These are phyloP conservation scores for Electrona antarctica DNA, from an alignment of 2,113 vertebrate species.

Conservation along the genomic window DNA sequence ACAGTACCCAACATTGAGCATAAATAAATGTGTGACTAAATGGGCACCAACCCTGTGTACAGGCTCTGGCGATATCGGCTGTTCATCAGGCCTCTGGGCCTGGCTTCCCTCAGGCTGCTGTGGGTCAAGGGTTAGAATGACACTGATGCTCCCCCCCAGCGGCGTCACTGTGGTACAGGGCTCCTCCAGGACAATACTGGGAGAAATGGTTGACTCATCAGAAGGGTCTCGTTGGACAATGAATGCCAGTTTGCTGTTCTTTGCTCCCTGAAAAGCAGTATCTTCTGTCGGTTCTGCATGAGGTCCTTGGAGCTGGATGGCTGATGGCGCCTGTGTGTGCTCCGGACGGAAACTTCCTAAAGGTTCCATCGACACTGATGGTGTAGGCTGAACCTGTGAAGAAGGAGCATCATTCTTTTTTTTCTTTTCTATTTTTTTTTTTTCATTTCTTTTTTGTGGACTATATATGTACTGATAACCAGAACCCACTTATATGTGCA, in stretches of 20 bases:
- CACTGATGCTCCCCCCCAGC: slow-evolving; percentile 69
- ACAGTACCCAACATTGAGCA: too few species aligned
- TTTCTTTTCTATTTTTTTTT: not conserved
- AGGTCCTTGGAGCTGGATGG: not conserved
- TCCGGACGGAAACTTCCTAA: not conserved
- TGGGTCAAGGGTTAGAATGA: slow-evolving; percentile 77
- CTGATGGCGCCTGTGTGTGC: not conserved
- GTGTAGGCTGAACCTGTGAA: not conserved
- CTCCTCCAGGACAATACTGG: slow-evolving; percentile 53
- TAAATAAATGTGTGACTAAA: too few species aligned
- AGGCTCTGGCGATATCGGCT: slow-evolving; percentile 32
- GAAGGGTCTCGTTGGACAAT: not conserved
- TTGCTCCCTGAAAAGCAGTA: not conserved
- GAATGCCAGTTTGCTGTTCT: not conserved
- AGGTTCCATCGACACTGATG: not conserved
- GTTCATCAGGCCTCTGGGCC: not conserved
- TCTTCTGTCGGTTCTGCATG: not conserved
- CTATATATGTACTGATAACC: not conserved
- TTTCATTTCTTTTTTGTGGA: not conserved
- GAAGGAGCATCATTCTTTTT: not conserved
- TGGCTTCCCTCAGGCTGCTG: slow-evolving; percentile 53
- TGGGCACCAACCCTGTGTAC: slow-evolving; percentile 50
- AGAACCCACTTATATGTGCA: too few species aligned
- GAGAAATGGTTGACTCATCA: slow-evolving; percentile 33
- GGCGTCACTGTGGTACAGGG: slow-evolving; percentile 33